Evolutionary conservation across 2,888 invertebrate species (phyloP).

Genomic region (Calephelis perditalis): DNA sequence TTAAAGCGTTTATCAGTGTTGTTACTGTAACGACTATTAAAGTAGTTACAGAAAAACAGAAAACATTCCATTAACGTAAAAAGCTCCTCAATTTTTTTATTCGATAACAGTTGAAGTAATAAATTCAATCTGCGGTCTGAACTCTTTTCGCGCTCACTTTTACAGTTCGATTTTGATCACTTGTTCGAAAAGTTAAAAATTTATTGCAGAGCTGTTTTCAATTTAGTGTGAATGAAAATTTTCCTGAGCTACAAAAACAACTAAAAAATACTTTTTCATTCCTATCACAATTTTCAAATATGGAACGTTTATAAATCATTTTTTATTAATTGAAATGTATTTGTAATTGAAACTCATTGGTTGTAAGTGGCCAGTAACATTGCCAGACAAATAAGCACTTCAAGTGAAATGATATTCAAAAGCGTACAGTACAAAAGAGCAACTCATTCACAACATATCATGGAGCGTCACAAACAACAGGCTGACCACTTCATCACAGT

Average conservation of each 20-base stretch:
- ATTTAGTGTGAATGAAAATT: constrained; percentile 52
- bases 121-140: constrained; percentile 66
- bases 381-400: constrained; percentile 42
- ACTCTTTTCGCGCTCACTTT: constrained; percentile 62
- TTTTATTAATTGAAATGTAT: constrained; percentile 7
- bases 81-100: constrained; percentile 50
- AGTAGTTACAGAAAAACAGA: no score
- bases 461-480: constrained; percentile 69
- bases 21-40: no score
- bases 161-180: constrained; percentile 70
- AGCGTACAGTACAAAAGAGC: constrained; percentile 61
- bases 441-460: constrained; percentile 63
- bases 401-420: constrained; percentile 52
- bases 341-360: constrained; percentile 18
- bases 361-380: constrained; percentile 27
- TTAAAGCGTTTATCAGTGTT: no score
- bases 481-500: constrained; percentile 71
- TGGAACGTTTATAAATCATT: constrained; percentile 29
- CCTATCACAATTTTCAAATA: constrained; percentile 28
- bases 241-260: constrained; percentile 41
- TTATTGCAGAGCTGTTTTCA: constrained; percentile 62
- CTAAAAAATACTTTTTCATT: constrained; percentile 27
- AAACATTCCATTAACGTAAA: constrained; percentile 20
- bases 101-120: constrained; percentile 49
- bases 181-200: constrained; percentile 70